Base-by-base conservation (phyloP, 1,140 invertebrate species). In the Drosophila mayri region DNA sequence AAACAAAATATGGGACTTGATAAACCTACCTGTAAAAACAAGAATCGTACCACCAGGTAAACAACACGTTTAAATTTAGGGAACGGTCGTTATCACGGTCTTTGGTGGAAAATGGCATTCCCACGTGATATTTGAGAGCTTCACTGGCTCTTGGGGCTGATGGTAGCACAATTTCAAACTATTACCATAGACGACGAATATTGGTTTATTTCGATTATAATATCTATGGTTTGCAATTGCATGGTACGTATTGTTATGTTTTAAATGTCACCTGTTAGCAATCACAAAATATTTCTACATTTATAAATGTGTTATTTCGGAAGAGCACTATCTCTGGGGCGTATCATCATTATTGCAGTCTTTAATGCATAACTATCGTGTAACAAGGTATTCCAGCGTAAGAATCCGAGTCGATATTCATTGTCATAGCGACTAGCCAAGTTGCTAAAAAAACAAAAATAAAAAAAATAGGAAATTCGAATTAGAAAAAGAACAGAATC, bases 41-140 rank as follows among this genome's bases (percentile, higher is more conserved):
- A 8, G 2, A 2, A 2, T 12, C 1, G 47, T 32, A 50, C 47
- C 47, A 50, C 28, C 47, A 50, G 28, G 47, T 2, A 0, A 0
- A 2, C 25, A n/a, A n/a, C 11, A 10, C n/a, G n/a, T 18, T 8
- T 0, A 2, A 1, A 18, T 1, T 1, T n/a, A 0, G 0, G 6
- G 4, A 0, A 11, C 2, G 3, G 18, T 20, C 30, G 22, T 52
- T 52, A 9, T 35, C 12, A 4, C 30, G 49, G 28, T 52, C 49
- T 35, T 35, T 52, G 30, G 49, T 52, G 11, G n/a, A 9, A 52
- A 52, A 52, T 20, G 20, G 49, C 49, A 52, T 52, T 32, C 49
- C 18, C 30, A n/a, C 4, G 30, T 52, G 49, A 32, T 35, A 52
- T 35, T 0, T 1, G 2, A 52, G 49, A 9, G 6, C 49, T 3